A percentile compares a stretch with the other conserved stretches of the same genome.
phyloP scores from a whole-genome alignment of 2,113 vertebrate genomes.

The Acanthisitta chloris region DNA sequence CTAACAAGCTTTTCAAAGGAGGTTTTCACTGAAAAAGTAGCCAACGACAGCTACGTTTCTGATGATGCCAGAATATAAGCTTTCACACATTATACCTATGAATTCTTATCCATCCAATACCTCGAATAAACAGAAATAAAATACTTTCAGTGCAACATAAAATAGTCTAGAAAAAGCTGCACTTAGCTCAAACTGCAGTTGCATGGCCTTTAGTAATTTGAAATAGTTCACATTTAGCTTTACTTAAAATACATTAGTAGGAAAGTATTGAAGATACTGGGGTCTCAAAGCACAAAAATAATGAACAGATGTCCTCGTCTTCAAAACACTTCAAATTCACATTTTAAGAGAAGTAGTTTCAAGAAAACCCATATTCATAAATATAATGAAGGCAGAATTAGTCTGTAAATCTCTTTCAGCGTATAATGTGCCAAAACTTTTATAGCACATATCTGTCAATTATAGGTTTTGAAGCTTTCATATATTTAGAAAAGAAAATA shows the following conservation, averaged over 20 bases:
- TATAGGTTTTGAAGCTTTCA: background rate
- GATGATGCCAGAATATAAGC: background rate
- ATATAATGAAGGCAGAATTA: background rate
- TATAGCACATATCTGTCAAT: background rate
- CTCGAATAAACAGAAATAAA: background rate
- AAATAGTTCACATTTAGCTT: background rate
- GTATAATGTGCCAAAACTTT: background rate
- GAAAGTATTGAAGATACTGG: background rate
- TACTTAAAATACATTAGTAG: background rate
- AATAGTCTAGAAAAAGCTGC: background rate
- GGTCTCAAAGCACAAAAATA: background rate
- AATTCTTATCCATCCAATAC: background rate
- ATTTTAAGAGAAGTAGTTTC: background rate
- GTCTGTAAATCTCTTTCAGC: background rate
- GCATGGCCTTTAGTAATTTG: background rate
- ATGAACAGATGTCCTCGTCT: background rate
- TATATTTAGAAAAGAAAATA: background rate
- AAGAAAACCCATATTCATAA: background rate
- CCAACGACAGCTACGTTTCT: background rate
- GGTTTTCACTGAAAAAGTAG: background rate
- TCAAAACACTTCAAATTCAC: background rate
- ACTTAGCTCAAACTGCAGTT: background rate
- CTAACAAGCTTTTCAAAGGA: background rate
- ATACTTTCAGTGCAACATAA: background rate
- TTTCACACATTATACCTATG: background rate